A percentile compares a stretch with the other conserved stretches of the same genome.
Conservation (phyloP, 2,888 invertebrate genomes). For the Acrobasis repandana region DNA sequence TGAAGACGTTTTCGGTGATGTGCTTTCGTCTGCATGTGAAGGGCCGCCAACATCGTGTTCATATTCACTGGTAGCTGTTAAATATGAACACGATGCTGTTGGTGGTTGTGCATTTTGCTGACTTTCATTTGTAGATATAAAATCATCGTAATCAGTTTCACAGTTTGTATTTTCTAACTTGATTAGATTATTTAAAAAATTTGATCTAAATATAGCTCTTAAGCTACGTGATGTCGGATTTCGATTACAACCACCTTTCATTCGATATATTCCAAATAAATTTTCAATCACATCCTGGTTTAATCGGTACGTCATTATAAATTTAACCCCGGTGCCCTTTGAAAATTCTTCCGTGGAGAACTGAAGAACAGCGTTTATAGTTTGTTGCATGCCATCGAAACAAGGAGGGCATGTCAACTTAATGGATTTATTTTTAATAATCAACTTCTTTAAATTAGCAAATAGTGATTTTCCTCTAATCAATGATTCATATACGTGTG, state of each 20-base stretch:
- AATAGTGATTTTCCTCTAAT: background rate
- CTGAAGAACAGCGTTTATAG: background rate
- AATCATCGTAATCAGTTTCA: background rate
- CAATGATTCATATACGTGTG: background rate
- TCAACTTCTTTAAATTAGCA: background rate
- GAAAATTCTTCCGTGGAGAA: background rate
- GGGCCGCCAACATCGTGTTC: too few species aligned
- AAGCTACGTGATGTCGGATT: background rate
- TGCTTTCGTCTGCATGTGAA: too few species aligned
- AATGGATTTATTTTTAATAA: background rate
- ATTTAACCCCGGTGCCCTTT: background rate
- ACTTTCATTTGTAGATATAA: too few species aligned
- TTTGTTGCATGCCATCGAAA: background rate
- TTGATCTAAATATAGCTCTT: background rate
- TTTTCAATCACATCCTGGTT: too few species aligned
- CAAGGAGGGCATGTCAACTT: background rate
- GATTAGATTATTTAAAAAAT: background rate
- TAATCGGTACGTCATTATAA: too few species aligned
- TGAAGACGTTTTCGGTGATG: too few species aligned
- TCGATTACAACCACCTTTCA: background rate
- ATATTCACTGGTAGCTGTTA: too few species aligned
- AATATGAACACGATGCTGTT: too few species aligned
- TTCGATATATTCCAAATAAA: background rate
- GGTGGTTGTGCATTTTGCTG: too few species aligned
- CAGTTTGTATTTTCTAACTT: background rate